Evolutionary conservation across 2,113 vertebrate species (phyloP), one percentile per base, ranked within the genome.

Genomic region (Balaeniceps rex): DNA sequence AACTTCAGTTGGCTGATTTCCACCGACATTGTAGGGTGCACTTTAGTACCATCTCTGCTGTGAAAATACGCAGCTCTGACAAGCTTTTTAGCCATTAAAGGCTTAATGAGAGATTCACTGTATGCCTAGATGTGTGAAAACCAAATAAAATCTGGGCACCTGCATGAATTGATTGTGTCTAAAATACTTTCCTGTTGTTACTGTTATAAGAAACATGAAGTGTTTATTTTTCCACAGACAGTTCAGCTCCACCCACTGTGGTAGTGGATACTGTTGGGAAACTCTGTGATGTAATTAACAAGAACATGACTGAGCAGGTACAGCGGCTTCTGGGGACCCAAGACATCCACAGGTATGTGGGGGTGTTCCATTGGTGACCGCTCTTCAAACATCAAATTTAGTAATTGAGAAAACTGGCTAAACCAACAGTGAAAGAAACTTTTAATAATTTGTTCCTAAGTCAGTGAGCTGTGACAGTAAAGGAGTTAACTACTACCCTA

Each of bases 271-370:
- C 92, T 13, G 99, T 99, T 91, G 98, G 98, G 86, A 98, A 97
- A 90, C 87, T 99, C 46, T 98, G 98, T 81, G 97, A 97, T 36
- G 85, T 98, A 49, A 47, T 98, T 74, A 96, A 96, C 18, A 95
- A 95, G 76, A 90, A 88, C 6, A 19, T 98, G 54, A 97, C 70
- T 46, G 83, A 97, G 76, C 98, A 98, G 58, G 70, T 99, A 75
- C 97, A 97, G 8, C 91, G 96, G 68, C 94, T 99, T 47, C 97
- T 99, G 91, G 98, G 98, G 87, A 98, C 98, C 4, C 96, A 97
- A 29, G 99, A 99, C 82, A 97, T 99, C 34, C 97, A 98, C 96
- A 99, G 99, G 99, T 99, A 98, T 61, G 89, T 92, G 65, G 19
- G 34, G n/a, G 79, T 95, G 51, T 76, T 76, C 49, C 38, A 14